These are phyloP conservation scores for Platyrinchus mystaceus DNA, from an alignment of 2,797 vertebrate species.

Conservation along the genomic window DNA sequence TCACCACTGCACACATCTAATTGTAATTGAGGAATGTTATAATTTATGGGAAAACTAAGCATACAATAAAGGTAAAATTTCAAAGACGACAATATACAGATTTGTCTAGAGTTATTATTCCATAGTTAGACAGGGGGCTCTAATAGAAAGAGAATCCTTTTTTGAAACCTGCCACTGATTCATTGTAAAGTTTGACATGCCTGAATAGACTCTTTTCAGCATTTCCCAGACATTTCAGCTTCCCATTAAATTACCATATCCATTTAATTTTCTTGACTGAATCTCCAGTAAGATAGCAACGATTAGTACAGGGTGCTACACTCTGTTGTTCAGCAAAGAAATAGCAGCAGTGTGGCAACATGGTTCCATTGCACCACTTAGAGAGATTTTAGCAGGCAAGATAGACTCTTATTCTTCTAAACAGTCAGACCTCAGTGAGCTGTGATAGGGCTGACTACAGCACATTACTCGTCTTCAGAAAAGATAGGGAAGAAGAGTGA, in stretches of 20 bases:
- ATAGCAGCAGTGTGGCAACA: not conserved
- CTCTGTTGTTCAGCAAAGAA: not conserved
- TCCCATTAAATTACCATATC: slow-evolving; percentile 32
- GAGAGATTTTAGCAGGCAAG: not conserved
- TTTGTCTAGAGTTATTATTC: slow-evolving; percentile 31
- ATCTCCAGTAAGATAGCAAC: slow-evolving; percentile 24
- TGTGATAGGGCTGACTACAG: not conserved
- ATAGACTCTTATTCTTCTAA: slow-evolving; percentile 23
- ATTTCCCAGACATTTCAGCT: slow-evolving; percentile 60
- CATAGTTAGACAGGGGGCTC: not conserved
- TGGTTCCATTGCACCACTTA: not conserved
- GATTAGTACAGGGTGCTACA: not conserved
- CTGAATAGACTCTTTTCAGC: slow-evolving; percentile 47
- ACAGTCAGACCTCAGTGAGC: not conserved
- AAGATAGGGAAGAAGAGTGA: not conserved
- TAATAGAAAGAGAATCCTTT: slow-evolving; percentile 55
- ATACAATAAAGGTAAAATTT: slow-evolving; percentile 17
- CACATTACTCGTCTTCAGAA: not conserved
- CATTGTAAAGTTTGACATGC: slow-evolving; percentile 23
- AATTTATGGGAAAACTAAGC: slow-evolving; percentile 33
- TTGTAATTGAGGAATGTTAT: not conserved
- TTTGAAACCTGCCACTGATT: slow-evolving; percentile 48
- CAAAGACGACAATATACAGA: not conserved
- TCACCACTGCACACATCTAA: not conserved
- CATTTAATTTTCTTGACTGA: slow-evolving; percentile 53